Percentiles rank a stretch among this genome's conserved stretches.
Conservation (phyloP, 1,140 invertebrate genomes). For the Micrasema minimum region DNA sequence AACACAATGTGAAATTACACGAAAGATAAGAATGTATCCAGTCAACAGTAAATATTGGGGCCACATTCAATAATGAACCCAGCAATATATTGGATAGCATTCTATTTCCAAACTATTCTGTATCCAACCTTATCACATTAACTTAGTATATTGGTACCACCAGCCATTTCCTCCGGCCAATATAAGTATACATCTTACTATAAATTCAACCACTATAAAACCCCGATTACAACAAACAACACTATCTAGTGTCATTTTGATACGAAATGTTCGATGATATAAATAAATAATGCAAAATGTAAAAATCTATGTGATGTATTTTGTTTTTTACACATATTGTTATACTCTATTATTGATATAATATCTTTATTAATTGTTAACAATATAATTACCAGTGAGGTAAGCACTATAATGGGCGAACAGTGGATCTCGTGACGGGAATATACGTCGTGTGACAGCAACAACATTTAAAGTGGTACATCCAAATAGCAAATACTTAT, state of each 20-base stretch:
- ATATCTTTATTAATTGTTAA: slow-evolving; percentile 41
- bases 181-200: too few species aligned
- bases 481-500: slow-evolving; percentile 22
- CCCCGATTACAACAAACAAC: not conserved
- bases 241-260: not conserved
- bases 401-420: slow-evolving; percentile 42
- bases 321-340: slow-evolving; percentile 43
- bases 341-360: slow-evolving; percentile 53
- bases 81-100: too few species aligned
- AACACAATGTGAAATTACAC: too few species aligned
- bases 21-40: too few species aligned
- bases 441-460: slow-evolving; percentile 41
- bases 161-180: too few species aligned
- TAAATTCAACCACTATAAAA: too few species aligned
- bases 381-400: slow-evolving; percentile 46
- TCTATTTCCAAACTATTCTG: too few species aligned
- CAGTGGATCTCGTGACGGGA: too few species aligned
- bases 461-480: slow-evolving; percentile 50
- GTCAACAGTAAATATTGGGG: too few species aligned
- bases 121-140: too few species aligned
- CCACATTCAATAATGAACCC: too few species aligned
- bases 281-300: slow-evolving; percentile 41
- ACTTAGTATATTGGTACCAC: too few species aligned
- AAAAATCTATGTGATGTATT: slow-evolving; percentile 46
- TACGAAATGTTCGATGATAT: slow-evolving; percentile 18